Base-by-base conservation (phyloP, 2,113 vertebrate species). In the Gobio gobio region DNA sequence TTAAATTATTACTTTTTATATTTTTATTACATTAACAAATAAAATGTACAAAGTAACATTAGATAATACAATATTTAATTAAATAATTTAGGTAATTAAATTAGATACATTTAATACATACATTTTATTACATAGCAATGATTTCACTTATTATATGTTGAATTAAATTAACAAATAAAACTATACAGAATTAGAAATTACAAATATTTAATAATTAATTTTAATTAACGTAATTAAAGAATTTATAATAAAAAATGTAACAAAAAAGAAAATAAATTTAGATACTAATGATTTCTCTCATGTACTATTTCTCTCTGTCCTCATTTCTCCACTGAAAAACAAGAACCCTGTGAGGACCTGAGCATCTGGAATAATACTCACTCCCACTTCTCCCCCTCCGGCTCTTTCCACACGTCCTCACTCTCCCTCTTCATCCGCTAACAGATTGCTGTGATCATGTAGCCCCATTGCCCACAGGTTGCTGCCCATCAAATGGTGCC, bases 401-500 rank as follows among this genome's bases (percentile, higher is more conserved):
- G 20, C 54, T 76, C 43, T 26, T 72, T 40, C 83, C 51, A 83
- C 86, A 86, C 29, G 24, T 58, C 18, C 68, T 56, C 87, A 4
- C 77, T 45, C n/a, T 58, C 49, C 87, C 89, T 89, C 83, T 88
- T 87, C 51, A 86, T 73, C 90, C 40, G 13, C 87, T 87, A 89
- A 93, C 93, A 91, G 73, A 3, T 64, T 80, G 40, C 78, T 66
- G 13, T 72, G 29, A 36, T 82, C 64, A 72, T 72, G 64, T 43
- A 24, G 45, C 49, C 29, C 4, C 10, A 51, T 83, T 56, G 79
- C 88, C 81, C 90, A 87, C 88, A 85, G 56, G 75, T 77, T 61
- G 77, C 64, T 85, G 82, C 77, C 77, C 78, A 79, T 85, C 63
- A 83, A 36, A 79, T 90, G 92, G 93, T 92, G 91, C 92, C 93